Evolutionary conservation across 1,140 invertebrate species (phyloP), one percentile per base, ranked within the genome.

Genomic region (Trypoxylus dichotomus): DNA sequence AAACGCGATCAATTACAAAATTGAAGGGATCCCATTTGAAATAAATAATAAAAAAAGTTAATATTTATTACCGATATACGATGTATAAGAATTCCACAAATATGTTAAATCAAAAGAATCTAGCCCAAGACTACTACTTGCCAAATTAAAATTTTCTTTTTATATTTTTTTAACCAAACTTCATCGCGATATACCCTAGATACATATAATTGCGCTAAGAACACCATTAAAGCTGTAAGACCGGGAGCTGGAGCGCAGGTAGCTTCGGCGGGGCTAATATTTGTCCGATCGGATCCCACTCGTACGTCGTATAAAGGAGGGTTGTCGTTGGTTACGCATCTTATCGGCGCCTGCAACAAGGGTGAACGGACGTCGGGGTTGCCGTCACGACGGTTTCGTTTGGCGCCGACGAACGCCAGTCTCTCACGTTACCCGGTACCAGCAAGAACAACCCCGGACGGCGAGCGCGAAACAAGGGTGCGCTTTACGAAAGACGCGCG

Each of bases 311-410:
- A 54, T 54, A 54, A 54, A 54, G 47, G 47, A 19, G 47, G 15
- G 47, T 54, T 15, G 7, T 54, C 47, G 47, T 54, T 54, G 47
- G 15, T 54, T 54, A 54, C 47, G 47, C 47, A 54, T 54, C 47
- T 54, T 54, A 54, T 54, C 13, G 47, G 47, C 47, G 47, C 47
- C 47, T 54, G 47, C 47, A 54, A n/a, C 19, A 54, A 54, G 47
- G 47, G 47, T 54, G 47, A 54, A 54, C 47, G 47, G 47, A 54
- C 47, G 47, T 54, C 47, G 47, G 47, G 47, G 47, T 54, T 54
- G 47, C 47, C 47, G 47, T 54, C 47, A 54, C 47, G 47, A 54
- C 47, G 47, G 15, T 19, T 54, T 54, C 13, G 47, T n/a, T 54
- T 54, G 47, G 47, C 47, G 47, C 47, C 47, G 47, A n/a, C 47